Conservation (phyloP, 1,140 invertebrate genomes). For the Plectrocnemia conspersa region DNA sequence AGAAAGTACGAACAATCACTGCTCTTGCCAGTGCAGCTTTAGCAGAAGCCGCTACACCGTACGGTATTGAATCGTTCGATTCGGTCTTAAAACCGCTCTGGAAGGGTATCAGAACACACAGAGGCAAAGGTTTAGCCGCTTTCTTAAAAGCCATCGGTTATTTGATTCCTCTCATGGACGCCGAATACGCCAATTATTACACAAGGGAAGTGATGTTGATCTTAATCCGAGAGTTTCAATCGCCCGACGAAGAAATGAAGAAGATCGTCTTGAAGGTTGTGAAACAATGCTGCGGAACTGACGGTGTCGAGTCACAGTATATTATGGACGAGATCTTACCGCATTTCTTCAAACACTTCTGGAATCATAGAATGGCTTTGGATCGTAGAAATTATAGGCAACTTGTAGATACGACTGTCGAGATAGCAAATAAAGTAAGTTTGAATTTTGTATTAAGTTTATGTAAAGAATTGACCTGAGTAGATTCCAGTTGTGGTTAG, state of each 20-base stretch:
- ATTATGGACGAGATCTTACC: conserved; percentile 99
- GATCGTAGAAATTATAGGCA: conserved; percentile 97
- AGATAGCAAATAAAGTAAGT: conserved; percentile 92
- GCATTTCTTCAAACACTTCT: conserved; percentile 99
- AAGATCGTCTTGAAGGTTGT: conserved; percentile 99
- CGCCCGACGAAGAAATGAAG: conserved; percentile 99
- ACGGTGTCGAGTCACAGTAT: conserved; percentile 98
- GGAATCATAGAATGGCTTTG: conserved; percentile 99
- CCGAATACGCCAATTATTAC: conserved; percentile 99
- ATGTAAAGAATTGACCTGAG: too few relatives aligned
- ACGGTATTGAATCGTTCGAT: conserved; percentile 99
- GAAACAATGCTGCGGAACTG: conserved; percentile 99
- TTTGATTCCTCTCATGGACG: conserved; percentile 98
- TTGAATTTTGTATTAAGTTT: neutral
- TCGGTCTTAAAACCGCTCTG: conserved; percentile 98
- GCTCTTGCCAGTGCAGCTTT: conserved; percentile 96
- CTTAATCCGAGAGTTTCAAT: conserved; percentile 98
- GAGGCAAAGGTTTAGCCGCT: conserved; percentile 97
- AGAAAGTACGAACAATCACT: conserved; percentile 94
- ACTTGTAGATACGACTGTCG: conserved; percentile 98
- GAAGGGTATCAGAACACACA: conserved; percentile 97
- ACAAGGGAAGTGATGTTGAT: conserved; percentile 99
- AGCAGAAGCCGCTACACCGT: conserved; percentile 97
- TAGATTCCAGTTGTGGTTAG: too few relatives aligned
- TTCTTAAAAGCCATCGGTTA: conserved; percentile 99